Conservation (phyloP, 2,113 vertebrate genomes). For the Typhlomys cinereus region DNA sequence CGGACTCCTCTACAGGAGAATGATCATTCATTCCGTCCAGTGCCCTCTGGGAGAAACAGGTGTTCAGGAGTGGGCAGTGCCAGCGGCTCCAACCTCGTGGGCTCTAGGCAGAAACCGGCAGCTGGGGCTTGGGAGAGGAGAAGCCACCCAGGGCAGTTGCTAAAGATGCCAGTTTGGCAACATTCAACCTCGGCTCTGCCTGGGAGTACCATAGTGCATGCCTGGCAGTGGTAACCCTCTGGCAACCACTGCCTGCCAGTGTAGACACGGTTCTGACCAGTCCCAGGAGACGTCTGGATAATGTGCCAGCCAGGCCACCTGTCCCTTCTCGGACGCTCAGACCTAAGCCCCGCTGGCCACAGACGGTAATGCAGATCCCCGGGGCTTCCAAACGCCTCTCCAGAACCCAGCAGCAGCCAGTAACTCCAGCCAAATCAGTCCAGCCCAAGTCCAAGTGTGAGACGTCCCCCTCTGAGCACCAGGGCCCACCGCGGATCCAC, state of each 20-base stretch:
- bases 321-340: conserved; percentile 63
- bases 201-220: background rate
- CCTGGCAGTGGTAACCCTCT: background rate
- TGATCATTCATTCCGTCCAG: background rate
- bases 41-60: conserved; percentile 6
- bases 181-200: background rate
- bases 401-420: conserved; percentile 55
- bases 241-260: background rate
- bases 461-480: background rate
- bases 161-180: conserved; percentile 28
- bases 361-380: conserved; percentile 61
- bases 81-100: background rate
- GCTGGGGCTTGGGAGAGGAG: background rate
- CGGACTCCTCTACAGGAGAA: background rate
- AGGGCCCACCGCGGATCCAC: background rate
- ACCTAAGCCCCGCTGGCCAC: conserved; percentile 34
- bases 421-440: conserved; percentile 47
- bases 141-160: background rate
- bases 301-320: conserved; percentile 71
- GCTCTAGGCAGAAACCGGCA: conserved; percentile 19
- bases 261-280: conserved; percentile 42
- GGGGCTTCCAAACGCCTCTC: conserved; percentile 33
- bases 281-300: conserved; percentile 52
- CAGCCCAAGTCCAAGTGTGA: conserved; percentile 46
- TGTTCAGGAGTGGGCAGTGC: conserved; percentile 1